A percentile compares a stretch with the other conserved stretches of the same genome.
phyloP scores from a whole-genome alignment of 2,888 invertebrate species.

The Chrysomela aeneicollis region DNA sequence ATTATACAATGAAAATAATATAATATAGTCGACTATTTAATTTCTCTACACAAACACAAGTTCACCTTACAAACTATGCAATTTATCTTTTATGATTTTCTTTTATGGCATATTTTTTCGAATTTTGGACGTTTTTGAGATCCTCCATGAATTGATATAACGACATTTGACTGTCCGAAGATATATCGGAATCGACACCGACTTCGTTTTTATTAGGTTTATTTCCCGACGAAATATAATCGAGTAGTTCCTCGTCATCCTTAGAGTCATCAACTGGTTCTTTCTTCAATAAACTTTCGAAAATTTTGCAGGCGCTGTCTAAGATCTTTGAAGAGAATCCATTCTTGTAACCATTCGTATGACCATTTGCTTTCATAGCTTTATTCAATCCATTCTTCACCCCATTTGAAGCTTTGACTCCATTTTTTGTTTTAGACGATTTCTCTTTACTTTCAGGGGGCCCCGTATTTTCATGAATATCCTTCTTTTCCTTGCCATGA shows the following conservation, averaged over 20 bases:
- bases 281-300: slow-evolving; percentile 50
- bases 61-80: slow-evolving; percentile 26
- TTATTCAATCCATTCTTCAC: slow-evolving; percentile 29
- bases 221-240: slow-evolving; percentile 35
- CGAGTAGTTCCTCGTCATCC: slow-evolving; percentile 43
- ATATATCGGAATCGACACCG: slow-evolving; percentile 8
- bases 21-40: slow-evolving; percentile 29
- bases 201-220: not conserved
- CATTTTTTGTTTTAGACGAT: slow-evolving; percentile 22
- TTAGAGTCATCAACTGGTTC: slow-evolving; percentile 39
- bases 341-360: slow-evolving; percentile 36
- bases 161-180: slow-evolving; percentile 21
- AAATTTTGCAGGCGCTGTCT: slow-evolving; percentile 48
- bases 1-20: slow-evolving; percentile 24
- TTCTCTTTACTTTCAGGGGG: slow-evolving; percentile 2
- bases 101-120: slow-evolving; percentile 35
- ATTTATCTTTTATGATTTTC: slow-evolving; percentile 36
- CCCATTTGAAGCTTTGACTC: slow-evolving; percentile 22
- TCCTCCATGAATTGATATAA: slow-evolving; percentile 55
- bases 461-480: not conserved
- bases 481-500: slow-evolving; percentile 14
- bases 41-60: slow-evolving; percentile 32
- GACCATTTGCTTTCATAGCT: slow-evolving; percentile 19
- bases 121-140: slow-evolving; percentile 41
- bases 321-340: slow-evolving; percentile 35